Evolutionary conservation across 2,797 vertebrate species (phyloP).

Genomic region (Champsocephalus esox): DNA sequence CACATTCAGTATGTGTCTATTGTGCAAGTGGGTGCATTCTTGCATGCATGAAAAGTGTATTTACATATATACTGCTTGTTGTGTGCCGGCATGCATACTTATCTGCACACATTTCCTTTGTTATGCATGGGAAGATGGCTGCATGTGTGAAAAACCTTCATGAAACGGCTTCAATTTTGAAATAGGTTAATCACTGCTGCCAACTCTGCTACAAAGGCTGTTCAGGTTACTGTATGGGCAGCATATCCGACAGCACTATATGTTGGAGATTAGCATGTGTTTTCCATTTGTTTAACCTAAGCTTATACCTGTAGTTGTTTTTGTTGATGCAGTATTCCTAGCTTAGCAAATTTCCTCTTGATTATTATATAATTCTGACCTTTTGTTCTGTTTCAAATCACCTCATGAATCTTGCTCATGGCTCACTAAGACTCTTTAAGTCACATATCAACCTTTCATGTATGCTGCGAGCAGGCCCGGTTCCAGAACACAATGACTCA

Average conservation of each 20-base stretch:
- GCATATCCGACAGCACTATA: not conserved
- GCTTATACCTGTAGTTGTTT: not conserved
- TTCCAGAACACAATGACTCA: no score
- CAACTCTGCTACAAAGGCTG: not conserved
- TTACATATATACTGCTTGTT: slow-evolving; percentile 32
- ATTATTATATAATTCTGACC: not conserved
- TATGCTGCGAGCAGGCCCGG: no score
- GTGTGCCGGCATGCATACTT: not conserved
- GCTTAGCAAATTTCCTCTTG: not conserved
- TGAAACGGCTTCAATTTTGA: slow-evolving; percentile 17
- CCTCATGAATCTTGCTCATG: not conserved
- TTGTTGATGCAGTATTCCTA: not conserved
- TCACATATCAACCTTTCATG: not conserved
- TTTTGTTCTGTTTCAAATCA: not conserved
- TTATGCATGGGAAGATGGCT: slow-evolving; percentile 1
- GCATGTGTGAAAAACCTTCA: slow-evolving; percentile 16
- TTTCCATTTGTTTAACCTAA: not conserved
- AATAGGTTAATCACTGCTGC: not conserved
- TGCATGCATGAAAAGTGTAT: slow-evolving; percentile 15
- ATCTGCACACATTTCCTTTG: slow-evolving; percentile 4
- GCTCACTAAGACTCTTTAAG: not conserved
- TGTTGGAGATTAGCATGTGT: not conserved
- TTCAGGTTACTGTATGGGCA: not conserved
- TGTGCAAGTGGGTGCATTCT: slow-evolving; percentile 17
- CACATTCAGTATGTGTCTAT: not conserved